Evolutionary conservation across 1,140 invertebrate species (phyloP).

Genomic region (Solen grandis): DNA sequence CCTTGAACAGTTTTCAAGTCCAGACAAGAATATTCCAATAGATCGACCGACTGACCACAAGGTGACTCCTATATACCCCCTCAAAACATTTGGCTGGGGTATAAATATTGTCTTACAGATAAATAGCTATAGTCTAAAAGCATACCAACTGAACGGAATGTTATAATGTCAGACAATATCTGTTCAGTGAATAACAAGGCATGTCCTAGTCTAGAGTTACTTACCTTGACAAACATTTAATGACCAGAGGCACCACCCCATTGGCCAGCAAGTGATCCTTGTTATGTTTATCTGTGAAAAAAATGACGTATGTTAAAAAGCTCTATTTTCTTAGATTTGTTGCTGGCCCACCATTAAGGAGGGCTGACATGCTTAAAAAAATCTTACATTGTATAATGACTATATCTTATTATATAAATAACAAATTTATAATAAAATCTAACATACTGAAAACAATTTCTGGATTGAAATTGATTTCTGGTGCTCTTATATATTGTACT

Average conservation of each 20-base stretch:
- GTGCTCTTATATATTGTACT: too few relatives aligned
- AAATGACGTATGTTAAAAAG: not conserved
- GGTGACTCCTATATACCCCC: not conserved
- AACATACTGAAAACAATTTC: not conserved
- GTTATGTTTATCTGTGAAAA: slow-evolving; percentile 2
- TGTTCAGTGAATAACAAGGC: not conserved
- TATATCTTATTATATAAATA: too few relatives aligned
- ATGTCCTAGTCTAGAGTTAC: not conserved
- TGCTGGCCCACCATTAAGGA: not conserved
- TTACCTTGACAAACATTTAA: slow-evolving; percentile 29
- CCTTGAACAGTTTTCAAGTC: too few relatives aligned
- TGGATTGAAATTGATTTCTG: not conserved
- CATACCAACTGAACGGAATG: too few relatives aligned
- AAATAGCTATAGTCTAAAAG: too few relatives aligned
- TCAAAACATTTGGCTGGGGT: not conserved
- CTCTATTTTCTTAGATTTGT: not conserved
- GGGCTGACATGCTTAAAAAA: too few relatives aligned
- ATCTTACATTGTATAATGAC: too few relatives aligned
- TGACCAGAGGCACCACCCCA: slow-evolving; percentile 29
- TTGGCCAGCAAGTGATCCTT: slow-evolving; percentile 33
- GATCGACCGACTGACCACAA: not conserved
- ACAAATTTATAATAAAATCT: too few relatives aligned
- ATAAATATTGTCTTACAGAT: not conserved
- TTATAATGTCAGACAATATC: not conserved
- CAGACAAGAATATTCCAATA: not conserved